A percentile compares a stretch with the other conserved stretches of the same genome.
phyloP scores from a whole-genome alignment of 2,888 invertebrate species.

The Drosophila recens region DNA sequence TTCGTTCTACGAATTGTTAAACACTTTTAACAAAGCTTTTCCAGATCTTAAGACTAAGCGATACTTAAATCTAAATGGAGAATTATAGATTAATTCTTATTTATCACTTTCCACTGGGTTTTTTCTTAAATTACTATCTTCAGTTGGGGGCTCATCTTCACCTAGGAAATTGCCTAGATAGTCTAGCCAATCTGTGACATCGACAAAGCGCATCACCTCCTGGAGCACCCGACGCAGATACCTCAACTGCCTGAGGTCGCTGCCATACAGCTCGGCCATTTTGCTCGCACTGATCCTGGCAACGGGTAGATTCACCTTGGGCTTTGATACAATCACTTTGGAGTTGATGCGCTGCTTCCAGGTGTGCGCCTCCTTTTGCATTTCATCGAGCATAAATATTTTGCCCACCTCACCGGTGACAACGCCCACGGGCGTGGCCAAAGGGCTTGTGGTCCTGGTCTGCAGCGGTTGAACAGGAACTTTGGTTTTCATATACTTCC shows the following conservation, averaged over 20 bases:
- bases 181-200: slow-evolving; percentile 56
- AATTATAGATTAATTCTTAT: background rate
- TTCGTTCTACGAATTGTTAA: slow-evolving; percentile 2
- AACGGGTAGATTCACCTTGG: slow-evolving; percentile 72
- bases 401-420: slow-evolving; percentile 56
- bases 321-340: slow-evolving; percentile 62
- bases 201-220: slow-evolving; percentile 22
- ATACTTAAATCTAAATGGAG: background rate
- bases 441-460: slow-evolving; percentile 55
- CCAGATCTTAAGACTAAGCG: background rate
- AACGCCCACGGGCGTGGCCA: slow-evolving; percentile 57
- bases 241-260: slow-evolving; percentile 53
- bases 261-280: slow-evolving; percentile 53
- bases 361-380: slow-evolving; percentile 62
- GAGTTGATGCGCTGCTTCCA: slow-evolving; percentile 67
- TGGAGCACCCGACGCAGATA: slow-evolving; percentile 49
- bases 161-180: slow-evolving; percentile 57
- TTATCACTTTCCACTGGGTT: slow-evolving; percentile 5
- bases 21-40: background rate
- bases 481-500: slow-evolving; percentile 65
- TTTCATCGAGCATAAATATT: slow-evolving; percentile 63
- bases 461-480: slow-evolving; percentile 53
- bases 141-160: slow-evolving; percentile 43
- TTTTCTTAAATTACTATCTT: background rate
- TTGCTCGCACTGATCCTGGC: slow-evolving; percentile 51